A percentile compares a stretch with the other conserved stretches of the same genome.
Evolutionary conservation across 2,888 invertebrate genomes (phyloP).

Genomic region (Drosophila anomelani): DNA sequence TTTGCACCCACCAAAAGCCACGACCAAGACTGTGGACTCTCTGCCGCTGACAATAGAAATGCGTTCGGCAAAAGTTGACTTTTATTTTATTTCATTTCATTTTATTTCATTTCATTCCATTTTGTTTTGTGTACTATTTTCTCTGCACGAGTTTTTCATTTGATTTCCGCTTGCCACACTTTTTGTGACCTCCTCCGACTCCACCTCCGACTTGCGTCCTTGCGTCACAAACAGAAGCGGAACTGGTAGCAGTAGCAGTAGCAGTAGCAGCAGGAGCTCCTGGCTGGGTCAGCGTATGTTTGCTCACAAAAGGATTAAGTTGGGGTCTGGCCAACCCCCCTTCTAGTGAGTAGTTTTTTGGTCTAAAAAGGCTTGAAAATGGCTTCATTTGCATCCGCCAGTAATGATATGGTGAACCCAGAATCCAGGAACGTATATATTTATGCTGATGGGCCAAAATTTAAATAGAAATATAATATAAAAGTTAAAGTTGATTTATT

Average conservation of each 20-base stretch:
- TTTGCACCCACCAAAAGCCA: constrained; percentile 49
- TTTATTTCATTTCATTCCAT: not conserved
- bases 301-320: constrained; percentile 75
- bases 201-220: too few relatives aligned
- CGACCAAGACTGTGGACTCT: constrained; percentile 44
- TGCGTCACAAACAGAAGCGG: constrained; percentile 30
- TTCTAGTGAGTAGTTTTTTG: constrained; percentile 22
- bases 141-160: constrained; percentile 79
- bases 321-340: constrained; percentile 30
- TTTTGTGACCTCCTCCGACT: constrained; percentile 42
- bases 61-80: constrained; percentile 72
- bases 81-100: constrained; percentile 53
- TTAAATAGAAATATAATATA: too few relatives aligned
- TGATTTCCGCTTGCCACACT: constrained; percentile 75
- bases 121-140: constrained; percentile 31
- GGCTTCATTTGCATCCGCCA: constrained; percentile 64
- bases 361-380: constrained; percentile 48
- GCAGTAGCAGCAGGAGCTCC: constrained; percentile 1
- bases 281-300: constrained; percentile 59
- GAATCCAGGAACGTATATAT: constrained; percentile 10
- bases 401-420: constrained; percentile 55
- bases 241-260: not conserved
- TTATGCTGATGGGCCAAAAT: constrained; percentile 8
- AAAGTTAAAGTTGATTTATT: too few relatives aligned
- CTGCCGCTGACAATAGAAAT: constrained; percentile 72